These are phyloP conservation scores for Hypomecis punctinalis DNA, from an alignment of 2,888 invertebrate species.

Conservation along the genomic window DNA sequence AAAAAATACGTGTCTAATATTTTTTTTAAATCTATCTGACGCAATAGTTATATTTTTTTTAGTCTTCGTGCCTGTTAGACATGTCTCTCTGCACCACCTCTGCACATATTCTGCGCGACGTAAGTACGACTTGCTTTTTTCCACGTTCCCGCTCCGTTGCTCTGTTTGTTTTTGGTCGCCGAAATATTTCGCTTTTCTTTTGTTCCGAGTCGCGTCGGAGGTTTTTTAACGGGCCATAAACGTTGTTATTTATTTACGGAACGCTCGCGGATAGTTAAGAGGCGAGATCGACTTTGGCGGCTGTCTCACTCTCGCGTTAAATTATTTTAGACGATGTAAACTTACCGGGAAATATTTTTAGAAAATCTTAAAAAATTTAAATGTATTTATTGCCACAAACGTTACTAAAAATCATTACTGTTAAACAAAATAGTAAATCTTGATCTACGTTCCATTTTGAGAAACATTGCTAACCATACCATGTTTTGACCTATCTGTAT, in stretches of 20 bases:
- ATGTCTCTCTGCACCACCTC: too few relatives aligned
- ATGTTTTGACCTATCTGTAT: too few relatives aligned
- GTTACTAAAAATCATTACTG: too few relatives aligned
- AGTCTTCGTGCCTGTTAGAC: background rate
- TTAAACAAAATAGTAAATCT: too few relatives aligned
- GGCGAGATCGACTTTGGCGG: constrained; percentile 15
- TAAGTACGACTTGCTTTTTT: constrained; percentile 20
- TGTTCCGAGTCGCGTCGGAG: constrained; percentile 39
- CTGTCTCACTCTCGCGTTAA: background rate
- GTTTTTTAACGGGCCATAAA: constrained; percentile 45
- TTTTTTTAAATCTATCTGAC: background rate
- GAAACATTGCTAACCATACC: too few relatives aligned
- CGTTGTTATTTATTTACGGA: constrained; percentile 37
- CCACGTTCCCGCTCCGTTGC: constrained; percentile 21
- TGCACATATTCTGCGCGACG: background rate
- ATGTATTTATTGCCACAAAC: too few relatives aligned
- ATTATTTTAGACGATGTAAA: too few relatives aligned
- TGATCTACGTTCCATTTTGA: too few relatives aligned
- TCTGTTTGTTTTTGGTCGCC: constrained; percentile 40
- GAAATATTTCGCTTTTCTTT: constrained; percentile 40
- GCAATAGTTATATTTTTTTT: background rate
- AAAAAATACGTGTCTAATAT: too few relatives aligned
- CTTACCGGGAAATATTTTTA: too few relatives aligned
- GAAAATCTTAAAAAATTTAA: too few relatives aligned
- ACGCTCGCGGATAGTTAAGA: constrained; percentile 38